Evolutionary conservation across 2,113 vertebrate species (phyloP).

Genomic region (Xiphophorus couchianus): DNA sequence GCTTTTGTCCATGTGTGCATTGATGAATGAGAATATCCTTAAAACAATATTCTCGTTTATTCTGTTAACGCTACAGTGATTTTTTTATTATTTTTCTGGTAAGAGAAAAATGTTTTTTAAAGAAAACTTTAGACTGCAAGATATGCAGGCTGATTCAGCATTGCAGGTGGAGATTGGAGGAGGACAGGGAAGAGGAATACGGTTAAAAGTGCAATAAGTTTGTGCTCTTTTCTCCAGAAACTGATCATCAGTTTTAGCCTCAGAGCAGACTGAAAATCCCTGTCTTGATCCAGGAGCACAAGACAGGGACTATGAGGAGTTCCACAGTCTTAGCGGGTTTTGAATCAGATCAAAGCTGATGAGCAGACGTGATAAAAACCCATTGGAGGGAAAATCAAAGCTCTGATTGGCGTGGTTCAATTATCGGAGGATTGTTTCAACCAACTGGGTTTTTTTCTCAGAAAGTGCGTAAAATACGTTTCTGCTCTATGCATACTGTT

Average conservation of each 20-base stretch:
- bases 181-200: background rate
- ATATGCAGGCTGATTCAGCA: background rate
- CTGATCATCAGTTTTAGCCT: background rate
- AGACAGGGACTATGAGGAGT: background rate
- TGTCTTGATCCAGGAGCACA: slow-evolving; percentile 21
- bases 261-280: background rate
- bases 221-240: slow-evolving; percentile 15
- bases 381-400: slow-evolving; percentile 7
- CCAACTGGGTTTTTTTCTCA: background rate
- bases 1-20: background rate
- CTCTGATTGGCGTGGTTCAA: background rate
- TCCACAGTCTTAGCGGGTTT: slow-evolving; percentile 2
- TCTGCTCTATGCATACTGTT: background rate
- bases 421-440: background rate
- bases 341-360: slow-evolving; percentile 24
- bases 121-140: background rate
- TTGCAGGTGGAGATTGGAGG: background rate
- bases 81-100: background rate
- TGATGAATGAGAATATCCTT: background rate
- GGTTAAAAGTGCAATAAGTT: background rate
- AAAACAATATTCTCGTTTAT: background rate
- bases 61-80: background rate
- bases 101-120: background rate
- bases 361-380: background rate
- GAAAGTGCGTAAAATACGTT: background rate